A percentile compares a stretch with the other conserved stretches of the same genome.
Evolutionary conservation across 2,113 vertebrate species (phyloP).

Genomic region (Calidris pugnax): DNA sequence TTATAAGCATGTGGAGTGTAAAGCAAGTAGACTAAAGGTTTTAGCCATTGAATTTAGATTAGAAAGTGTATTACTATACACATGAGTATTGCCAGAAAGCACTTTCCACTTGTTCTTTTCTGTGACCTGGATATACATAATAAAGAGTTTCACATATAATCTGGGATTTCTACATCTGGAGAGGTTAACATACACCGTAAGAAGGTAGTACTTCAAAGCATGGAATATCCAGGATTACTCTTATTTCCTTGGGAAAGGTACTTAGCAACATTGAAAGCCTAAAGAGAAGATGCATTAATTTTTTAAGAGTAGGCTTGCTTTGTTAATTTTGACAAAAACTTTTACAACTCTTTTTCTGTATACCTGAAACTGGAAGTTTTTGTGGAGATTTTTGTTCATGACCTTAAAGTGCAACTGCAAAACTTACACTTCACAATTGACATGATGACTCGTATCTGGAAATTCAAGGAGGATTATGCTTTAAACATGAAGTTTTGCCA

Average conservation of each 20-base stretch:
- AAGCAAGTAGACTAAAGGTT: neutral
- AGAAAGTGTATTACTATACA: neutral
- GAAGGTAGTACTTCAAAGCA: neutral
- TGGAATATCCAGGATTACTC: neutral
- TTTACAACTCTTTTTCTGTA: neutral
- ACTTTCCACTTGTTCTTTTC: neutral
- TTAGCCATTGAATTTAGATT: neutral
- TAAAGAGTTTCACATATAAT: neutral
- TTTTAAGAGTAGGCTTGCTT: neutral
- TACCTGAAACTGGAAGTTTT: neutral
- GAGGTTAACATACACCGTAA: neutral
- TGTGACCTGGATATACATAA: neutral
- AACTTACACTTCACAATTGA: neutral
- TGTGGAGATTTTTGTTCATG: neutral
- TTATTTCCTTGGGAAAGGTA: neutral
- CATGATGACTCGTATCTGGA: neutral
- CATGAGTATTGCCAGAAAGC: neutral
- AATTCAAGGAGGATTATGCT: neutral
- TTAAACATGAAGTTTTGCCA: neutral
- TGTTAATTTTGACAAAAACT: neutral
- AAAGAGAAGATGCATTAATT: neutral
- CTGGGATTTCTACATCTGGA: neutral
- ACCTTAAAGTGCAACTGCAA: neutral
- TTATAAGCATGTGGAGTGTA: neutral
- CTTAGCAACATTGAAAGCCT: neutral